Conservation (phyloP, 2,797 vertebrate genomes). For the Epinephelus malabaricus region DNA sequence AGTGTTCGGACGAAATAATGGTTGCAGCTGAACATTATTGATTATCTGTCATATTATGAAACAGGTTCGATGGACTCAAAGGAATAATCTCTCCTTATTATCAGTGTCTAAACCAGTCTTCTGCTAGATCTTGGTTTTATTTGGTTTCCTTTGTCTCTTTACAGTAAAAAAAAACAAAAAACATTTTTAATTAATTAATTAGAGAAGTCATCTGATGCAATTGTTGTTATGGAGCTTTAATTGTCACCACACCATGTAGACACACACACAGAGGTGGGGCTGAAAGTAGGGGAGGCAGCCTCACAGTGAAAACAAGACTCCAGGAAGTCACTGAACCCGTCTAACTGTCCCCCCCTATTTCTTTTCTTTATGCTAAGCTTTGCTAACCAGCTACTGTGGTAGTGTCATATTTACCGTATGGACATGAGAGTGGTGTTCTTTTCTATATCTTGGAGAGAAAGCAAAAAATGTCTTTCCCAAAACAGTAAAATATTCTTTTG, state of each 20-base stretch:
- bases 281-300: too few species aligned
- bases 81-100: background rate
- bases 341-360: too few species aligned
- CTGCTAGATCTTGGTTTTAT: background rate
- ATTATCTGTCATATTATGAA: constrained; percentile 6
- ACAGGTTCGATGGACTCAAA: background rate
- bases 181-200: background rate
- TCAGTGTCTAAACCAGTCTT: background rate
- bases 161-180: background rate
- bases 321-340: background rate
- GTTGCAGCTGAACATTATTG: background rate
- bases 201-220: background rate
- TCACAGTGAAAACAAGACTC: too few species aligned
- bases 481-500: too few species aligned
- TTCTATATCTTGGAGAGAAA: background rate
- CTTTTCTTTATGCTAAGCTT: background rate
- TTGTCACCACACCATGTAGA: background rate
- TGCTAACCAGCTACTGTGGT: background rate
- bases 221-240: background rate
- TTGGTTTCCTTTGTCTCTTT: background rate
- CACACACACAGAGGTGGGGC: background rate
- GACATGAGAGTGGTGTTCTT: background rate
- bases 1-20: background rate
- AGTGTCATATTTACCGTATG: background rate
- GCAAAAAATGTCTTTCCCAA: too few species aligned